Evolutionary conservation across 2,113 vertebrate species (phyloP).

Genomic region (Ginglymostoma cirratum): DNA sequence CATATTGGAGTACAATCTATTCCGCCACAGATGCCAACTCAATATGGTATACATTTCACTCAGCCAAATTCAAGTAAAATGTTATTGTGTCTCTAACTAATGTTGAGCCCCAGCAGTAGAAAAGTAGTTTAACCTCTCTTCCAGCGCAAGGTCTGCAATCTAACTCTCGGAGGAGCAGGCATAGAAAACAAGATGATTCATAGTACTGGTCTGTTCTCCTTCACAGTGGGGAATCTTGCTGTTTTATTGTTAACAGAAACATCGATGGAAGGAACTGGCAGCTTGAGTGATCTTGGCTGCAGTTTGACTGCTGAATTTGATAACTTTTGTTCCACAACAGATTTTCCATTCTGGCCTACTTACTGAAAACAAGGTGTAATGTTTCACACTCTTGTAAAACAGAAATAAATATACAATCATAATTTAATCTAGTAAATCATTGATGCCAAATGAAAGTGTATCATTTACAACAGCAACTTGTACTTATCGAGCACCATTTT

Average conservation of each 20-base stretch:
- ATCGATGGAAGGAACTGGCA: not conserved
- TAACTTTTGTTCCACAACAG: slow-evolving; percentile 5
- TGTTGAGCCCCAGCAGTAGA: not conserved
- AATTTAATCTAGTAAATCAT: not conserved
- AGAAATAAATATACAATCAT: not conserved
- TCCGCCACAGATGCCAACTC: not conserved
- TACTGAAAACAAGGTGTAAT: slow-evolving; percentile 4
- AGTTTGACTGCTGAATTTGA: not conserved
- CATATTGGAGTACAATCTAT: not conserved
- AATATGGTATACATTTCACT: not conserved
- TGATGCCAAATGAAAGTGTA: not conserved
- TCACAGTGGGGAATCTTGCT: not conserved
- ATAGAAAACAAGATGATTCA: not conserved
- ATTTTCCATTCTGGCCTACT: slow-evolving; percentile 5
- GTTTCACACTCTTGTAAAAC: not conserved
- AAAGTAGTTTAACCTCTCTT: not conserved
- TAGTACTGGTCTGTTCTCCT: not conserved
- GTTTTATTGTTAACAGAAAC: not conserved
- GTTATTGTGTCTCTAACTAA: not conserved
- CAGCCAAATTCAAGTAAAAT: not conserved
- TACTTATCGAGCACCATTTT: not conserved
- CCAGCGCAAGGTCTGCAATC: not conserved
- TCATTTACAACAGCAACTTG: not conserved
- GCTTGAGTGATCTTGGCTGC: not conserved
- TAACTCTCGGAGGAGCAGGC: not conserved